phyloP scores from a whole-genome alignment of 1,140 invertebrate species.

The Drosophila repletoides region DNA sequence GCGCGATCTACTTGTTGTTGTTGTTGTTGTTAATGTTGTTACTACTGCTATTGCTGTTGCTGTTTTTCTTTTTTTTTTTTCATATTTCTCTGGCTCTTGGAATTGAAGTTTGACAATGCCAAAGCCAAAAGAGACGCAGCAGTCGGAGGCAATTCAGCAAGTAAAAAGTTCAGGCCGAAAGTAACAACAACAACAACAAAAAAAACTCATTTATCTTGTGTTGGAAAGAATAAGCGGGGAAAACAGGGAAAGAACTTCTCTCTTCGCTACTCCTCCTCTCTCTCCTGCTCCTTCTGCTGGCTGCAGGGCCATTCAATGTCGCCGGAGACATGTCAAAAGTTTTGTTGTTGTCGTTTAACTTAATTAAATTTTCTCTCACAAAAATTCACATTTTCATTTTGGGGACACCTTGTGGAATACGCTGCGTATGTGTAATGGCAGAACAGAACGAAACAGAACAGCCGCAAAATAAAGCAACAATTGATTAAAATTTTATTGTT shows the following conservation, averaged over 20 bases:
- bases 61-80: conserved; percentile 30
- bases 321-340: conserved; percentile 64
- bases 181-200: too few relatives aligned
- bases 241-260: too few relatives aligned
- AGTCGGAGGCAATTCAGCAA: conserved; percentile 58
- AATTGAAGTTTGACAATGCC: conserved; percentile 67
- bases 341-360: conserved; percentile 67
- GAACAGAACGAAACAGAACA: not conserved
- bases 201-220: conserved; percentile 76
- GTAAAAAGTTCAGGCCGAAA: conserved; percentile 54
- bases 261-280: too few relatives aligned
- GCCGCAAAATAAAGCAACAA: conserved; percentile 33
- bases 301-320: conserved; percentile 53
- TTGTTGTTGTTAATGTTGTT: conserved; percentile 12
- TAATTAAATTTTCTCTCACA: conserved; percentile 75
- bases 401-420: conserved; percentile 10
- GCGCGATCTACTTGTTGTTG: conserved; percentile 21
- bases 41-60: conserved; percentile 15
- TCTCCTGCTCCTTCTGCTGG: conserved; percentile 17
- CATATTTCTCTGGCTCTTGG: conserved; percentile 45
- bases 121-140: conserved; percentile 39
- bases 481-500: conserved; percentile 74
- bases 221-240: not conserved
- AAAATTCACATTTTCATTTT: conserved; percentile 55
- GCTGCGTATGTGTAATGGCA: conserved; percentile 51